phyloP scores from a whole-genome alignment of 2,113 vertebrate genomes.

The Canis aureus region DNA sequence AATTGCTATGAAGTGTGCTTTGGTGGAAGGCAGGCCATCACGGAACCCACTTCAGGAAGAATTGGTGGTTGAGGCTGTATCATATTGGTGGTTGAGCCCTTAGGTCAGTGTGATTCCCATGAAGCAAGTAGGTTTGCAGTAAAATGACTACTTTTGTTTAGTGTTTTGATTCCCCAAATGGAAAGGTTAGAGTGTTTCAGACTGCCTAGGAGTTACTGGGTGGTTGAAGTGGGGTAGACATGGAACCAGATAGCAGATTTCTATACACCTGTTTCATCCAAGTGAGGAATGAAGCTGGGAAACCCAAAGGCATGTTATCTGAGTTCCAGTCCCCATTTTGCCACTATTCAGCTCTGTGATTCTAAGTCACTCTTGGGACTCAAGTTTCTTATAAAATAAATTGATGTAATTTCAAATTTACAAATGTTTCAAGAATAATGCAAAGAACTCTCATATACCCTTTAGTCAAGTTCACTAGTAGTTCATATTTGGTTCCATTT shows the following conservation, averaged over 20 bases:
- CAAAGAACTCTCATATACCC: not conserved
- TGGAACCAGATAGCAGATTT: not conserved
- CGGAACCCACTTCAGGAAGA: not conserved
- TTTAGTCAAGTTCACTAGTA: not conserved
- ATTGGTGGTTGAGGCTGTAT: not conserved
- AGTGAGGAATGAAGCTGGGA: not conserved
- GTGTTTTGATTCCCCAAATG: not conserved
- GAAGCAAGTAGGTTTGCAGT: not conserved
- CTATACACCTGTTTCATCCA: not conserved
- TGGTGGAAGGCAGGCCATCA: not conserved
- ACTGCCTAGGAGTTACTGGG: not conserved
- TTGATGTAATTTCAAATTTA: not conserved
- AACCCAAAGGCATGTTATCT: not conserved
- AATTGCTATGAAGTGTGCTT: not conserved
- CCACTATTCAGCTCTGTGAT: not conserved
- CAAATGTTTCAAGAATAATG: not conserved
- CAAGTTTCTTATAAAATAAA: not conserved
- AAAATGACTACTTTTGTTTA: not conserved
- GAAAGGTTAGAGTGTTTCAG: not conserved
- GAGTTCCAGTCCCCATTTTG: not conserved
- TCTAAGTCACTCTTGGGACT: not conserved
- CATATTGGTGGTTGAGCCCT: not conserved
- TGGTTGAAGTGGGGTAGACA: not conserved
- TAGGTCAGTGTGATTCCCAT: not conserved
- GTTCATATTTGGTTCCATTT: not conserved